These are phyloP conservation scores for Nomada ferruginata DNA, from an alignment of 2,888 invertebrate species.

Conservation along the genomic window DNA sequence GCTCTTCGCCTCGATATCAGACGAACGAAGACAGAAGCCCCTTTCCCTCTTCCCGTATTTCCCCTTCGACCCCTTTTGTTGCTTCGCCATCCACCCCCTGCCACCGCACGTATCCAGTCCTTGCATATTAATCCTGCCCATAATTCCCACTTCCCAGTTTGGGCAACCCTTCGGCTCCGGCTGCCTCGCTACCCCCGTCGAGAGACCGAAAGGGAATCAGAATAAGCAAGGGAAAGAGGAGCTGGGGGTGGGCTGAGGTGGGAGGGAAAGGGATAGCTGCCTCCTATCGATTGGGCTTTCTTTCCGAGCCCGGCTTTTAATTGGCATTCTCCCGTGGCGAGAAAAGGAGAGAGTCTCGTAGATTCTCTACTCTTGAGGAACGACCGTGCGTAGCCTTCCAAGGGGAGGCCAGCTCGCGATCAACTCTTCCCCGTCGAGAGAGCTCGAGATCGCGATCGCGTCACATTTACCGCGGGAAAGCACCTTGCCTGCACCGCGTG, in stretches of 20 bases:
- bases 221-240: constrained; percentile 74
- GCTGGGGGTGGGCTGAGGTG: constrained; percentile 68
- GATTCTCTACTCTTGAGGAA: constrained; percentile 52
- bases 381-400: constrained; percentile 51
- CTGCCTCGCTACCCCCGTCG: constrained; percentile 76
- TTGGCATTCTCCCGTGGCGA: constrained; percentile 83
- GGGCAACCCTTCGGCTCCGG: constrained; percentile 83
- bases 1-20: constrained; percentile 63
- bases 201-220: constrained; percentile 72
- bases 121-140: constrained; percentile 85
- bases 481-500: no score
- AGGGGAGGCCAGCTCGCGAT: constrained; percentile 55
- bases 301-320: constrained; percentile 83
- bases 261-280: constrained; percentile 74
- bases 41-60: constrained; percentile 75
- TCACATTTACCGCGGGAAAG: no score
- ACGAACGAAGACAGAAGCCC: constrained; percentile 64
- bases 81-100: constrained; percentile 80
- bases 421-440: constrained; percentile 46
- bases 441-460: constrained; percentile 20
- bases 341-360: constrained; percentile 75
- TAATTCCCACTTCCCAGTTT: constrained; percentile 84
- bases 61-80: constrained; percentile 84
- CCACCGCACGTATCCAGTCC: constrained; percentile 84
- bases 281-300: constrained; percentile 83